These are phyloP conservation scores for Arrhamphus sclerolepis DNA, from an alignment of 2,797 vertebrate species.

Conservation along the genomic window DNA sequence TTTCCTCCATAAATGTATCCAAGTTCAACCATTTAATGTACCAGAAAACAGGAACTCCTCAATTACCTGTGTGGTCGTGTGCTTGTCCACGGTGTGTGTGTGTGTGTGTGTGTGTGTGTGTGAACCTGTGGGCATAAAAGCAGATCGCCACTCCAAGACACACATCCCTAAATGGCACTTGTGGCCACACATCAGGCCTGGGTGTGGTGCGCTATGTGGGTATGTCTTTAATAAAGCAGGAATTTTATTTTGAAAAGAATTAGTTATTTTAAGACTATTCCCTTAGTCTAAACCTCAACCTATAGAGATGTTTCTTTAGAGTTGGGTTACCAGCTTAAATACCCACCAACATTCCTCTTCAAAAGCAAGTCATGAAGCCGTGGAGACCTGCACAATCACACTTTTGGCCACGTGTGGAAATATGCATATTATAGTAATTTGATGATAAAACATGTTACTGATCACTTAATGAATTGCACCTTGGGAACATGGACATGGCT, in stretches of 20 bases:
- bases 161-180: slow-evolving; percentile 37
- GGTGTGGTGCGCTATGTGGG: slow-evolving; percentile 51
- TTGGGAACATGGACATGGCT: no score
- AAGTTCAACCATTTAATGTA: slow-evolving; percentile 59
- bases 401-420: no score
- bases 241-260: slow-evolving; percentile 66
- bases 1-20: slow-evolving; percentile 35
- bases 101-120: not conserved
- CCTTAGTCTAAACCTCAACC: slow-evolving; percentile 32
- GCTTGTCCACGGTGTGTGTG: slow-evolving; percentile 3
- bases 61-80: slow-evolving; percentile 57
- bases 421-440: no score
- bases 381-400: no score
- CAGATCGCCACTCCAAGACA: slow-evolving; percentile 34
- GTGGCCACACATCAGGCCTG: slow-evolving; percentile 52
- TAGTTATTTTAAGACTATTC: slow-evolving; percentile 51
- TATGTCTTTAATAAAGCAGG: slow-evolving; percentile 66
- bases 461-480: no score
- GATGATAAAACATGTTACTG: no score
- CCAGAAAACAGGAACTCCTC: slow-evolving; percentile 71
- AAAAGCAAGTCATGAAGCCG: no score
- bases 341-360: no score
- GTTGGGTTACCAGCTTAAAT: slow-evolving; percentile 26
- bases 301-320: slow-evolving; percentile 55
- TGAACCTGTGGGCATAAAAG: slow-evolving; percentile 11